Evolutionary conservation across 2,113 vertebrate genomes (phyloP).

Genomic region (Anguilla japonica): DNA sequence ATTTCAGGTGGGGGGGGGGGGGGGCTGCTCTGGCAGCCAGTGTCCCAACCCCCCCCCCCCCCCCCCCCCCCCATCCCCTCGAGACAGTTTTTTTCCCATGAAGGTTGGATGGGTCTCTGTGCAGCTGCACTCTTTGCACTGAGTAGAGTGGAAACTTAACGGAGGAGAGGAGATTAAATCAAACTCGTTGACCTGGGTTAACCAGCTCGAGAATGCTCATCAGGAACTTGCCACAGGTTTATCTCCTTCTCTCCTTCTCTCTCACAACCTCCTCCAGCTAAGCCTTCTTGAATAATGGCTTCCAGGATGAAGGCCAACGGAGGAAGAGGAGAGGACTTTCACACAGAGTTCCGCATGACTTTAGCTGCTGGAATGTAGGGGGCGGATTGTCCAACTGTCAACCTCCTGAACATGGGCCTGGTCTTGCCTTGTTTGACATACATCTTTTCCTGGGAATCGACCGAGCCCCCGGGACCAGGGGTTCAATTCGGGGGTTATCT

Average conservation of each 20-base stretch:
- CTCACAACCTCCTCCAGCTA: neutral
- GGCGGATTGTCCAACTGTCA: neutral
- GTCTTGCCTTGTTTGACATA: neutral
- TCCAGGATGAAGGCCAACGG: neutral
- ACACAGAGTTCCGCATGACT: too few species aligned
- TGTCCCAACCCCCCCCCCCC: neutral
- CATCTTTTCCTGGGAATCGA: neutral
- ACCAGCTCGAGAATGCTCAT: neutral
- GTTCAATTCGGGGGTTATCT: neutral
- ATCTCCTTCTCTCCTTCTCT: neutral
- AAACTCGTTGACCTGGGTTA: constrained; percentile 16
- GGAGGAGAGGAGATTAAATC: constrained; percentile 13
- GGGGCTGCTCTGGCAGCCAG: neutral
- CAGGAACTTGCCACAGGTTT: neutral
- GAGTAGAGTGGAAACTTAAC: neutral
- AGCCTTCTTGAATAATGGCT: neutral
- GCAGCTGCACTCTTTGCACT: neutral
- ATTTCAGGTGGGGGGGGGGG: neutral
- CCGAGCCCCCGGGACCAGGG: neutral
- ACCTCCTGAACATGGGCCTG: neutral
- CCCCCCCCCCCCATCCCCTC: too few species aligned
- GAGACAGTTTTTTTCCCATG: neutral
- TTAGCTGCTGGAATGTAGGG: neutral
- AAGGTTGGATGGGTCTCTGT: neutral
- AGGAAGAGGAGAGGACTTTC: neutral